Evolutionary conservation across 2,113 vertebrate genomes (phyloP), one percentile per base, ranked within the genome.

Genomic region (Myotis brandtii): DNA sequence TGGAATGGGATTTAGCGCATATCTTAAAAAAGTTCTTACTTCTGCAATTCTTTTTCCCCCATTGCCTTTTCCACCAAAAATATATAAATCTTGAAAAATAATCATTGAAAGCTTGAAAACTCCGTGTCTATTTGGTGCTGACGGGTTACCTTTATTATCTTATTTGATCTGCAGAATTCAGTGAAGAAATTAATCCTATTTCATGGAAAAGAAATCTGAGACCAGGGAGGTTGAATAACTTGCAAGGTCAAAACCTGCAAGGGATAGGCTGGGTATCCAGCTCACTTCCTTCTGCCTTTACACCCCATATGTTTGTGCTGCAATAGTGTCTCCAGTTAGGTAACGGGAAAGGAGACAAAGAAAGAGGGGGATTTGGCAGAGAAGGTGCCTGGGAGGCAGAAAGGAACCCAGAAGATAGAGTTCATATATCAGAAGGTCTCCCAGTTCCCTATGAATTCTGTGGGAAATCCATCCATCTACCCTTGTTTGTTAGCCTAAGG

Each of bases 181-280:
- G 9, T 64, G 81, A 97, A 91, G 43, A 56, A 81, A 86, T 69
- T 86, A 94, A 94, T 90, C 54, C 72, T 82, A 48, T 86, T 92
- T 88, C 34, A 84, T n/a, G 64, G 43, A 40, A 92, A 82, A 93
- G 89, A 96, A 95, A 95, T 82, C 6, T 91, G 92, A 96, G 67
- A 79, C 20, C 20, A 59, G 34, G 37, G 23, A 90, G 69, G 77
- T 69, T 90, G 82, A 93, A 46, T 87, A 88, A 80, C 46, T 82
- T 62, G 37, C 17, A 77, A 91, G 77, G 89, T 89, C 73, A 80
- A 75, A 67, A 59, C 4, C 46, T 72, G 21, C 46, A 34, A n/a
- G 18, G 3, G 23, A 34, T 4, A 81, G 54, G 40, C 59, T 73
- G 40, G 80, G 37, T 91, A 66, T 16, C 14, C 40, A 81, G 59